These are phyloP conservation scores for Gymnoscopelus braueri DNA, from an alignment of 2,797 vertebrate species.

Conservation along the genomic window DNA sequence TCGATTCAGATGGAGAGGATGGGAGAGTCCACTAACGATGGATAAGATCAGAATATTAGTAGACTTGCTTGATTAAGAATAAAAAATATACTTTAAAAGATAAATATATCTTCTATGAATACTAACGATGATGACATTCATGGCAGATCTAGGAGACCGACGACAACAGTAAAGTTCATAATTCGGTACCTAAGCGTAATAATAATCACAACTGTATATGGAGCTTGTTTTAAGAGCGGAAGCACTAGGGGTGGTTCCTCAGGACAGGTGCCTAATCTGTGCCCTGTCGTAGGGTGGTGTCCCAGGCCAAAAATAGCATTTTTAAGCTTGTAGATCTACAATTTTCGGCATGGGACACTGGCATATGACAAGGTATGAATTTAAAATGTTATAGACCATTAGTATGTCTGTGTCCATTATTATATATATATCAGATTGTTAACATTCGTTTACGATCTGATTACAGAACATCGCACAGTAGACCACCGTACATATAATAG, in stretches of 20 bases:
- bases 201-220: constrained; percentile 20
- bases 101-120: constrained; percentile 59
- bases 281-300: too few species aligned
- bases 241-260: constrained; percentile 44
- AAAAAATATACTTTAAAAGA: constrained; percentile 37
- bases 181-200: constrained; percentile 48
- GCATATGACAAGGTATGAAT: too few species aligned
- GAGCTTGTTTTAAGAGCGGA: constrained; percentile 43
- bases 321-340: too few species aligned
- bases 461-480: constrained; percentile 46
- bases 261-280: constrained; percentile 8
- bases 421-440: too few species aligned
- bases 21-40: constrained; percentile 6
- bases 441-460: constrained; percentile 33
- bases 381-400: constrained; percentile 21
- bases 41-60: constrained; percentile 32
- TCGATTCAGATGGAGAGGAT: constrained; percentile 32
- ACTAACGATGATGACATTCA: constrained; percentile 40
- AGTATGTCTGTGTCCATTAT: constrained; percentile 40
- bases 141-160: constrained; percentile 27
- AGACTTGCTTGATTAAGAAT: constrained; percentile 44
- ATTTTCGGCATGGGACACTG: too few species aligned
- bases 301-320: too few species aligned
- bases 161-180: constrained; percentile 45
- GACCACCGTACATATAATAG: constrained; percentile 53